Base-by-base conservation (phyloP, 2,113 vertebrate genomes). In the Alligator sinensis region DNA sequence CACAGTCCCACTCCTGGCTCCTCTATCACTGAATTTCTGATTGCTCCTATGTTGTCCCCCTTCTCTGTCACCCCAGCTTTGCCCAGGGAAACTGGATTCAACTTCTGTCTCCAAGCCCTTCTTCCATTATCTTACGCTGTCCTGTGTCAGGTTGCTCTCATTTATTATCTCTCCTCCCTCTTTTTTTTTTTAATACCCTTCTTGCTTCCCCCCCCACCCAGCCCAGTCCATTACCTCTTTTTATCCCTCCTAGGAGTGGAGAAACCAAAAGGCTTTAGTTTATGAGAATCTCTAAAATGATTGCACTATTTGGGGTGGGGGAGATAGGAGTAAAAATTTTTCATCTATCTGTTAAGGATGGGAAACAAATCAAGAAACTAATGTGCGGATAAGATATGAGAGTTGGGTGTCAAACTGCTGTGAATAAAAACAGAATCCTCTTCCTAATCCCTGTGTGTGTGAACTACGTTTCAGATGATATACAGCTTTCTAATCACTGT, bases 401-500 rank as follows among this genome's bases (percentile, higher is more conserved):
- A 84, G 79, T 82, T 79, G 84, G 83, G 92, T 84, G 64, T 13
- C 70, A 47, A 74, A 74, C 55, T 3, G 3, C 28, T 30, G 25
- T 8, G 2, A 15, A 5, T 30, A 82, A 66, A 78, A 92, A 81
- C 1, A 28, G 77, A 16, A 27, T 91, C 70, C 64, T 80, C 55
- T 87, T 82, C 19, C 38, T 0, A 0, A 84, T 81, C 85, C 25
- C 77, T 57, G 34, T 24, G 4, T 74, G 70, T 74, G 38, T 74
- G 47, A 74, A 74, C 21, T 74, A 24, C 14, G 21, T 38, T 47
- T 34, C 55, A 24, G 82, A 18, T 19, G 34, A 0, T 1, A n/a
- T 63, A 34, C 80, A 10, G 60, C 81, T 89, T 80, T 80, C 10
- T 95, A 91, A 81, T 85, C 75, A 3, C 77, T 17, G 38, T 17